These are phyloP conservation scores for Sitophilus oryzae DNA, from an alignment of 1,140 invertebrate genomes.

Conservation along the genomic window DNA sequence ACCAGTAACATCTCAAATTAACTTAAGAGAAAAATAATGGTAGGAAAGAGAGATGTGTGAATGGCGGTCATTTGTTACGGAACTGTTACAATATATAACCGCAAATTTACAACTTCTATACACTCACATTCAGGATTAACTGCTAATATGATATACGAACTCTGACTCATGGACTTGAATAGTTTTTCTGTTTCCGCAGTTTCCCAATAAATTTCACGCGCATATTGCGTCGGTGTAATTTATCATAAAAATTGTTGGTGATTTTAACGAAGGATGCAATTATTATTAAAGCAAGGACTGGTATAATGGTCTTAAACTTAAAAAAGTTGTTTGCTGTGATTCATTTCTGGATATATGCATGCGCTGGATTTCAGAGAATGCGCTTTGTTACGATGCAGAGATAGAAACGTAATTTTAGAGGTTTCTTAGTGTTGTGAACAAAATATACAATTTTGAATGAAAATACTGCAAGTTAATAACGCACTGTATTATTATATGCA, in stretches of 20 bases:
- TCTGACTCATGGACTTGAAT: constrained; percentile 14
- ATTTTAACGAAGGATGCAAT: constrained; percentile 7
- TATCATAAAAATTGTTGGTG: not conserved
- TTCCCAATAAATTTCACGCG: not conserved
- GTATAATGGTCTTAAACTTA: not conserved
- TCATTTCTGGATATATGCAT: not conserved
- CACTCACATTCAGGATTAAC: constrained; percentile 22
- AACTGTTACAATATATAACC: constrained; percentile 23
- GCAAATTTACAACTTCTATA: constrained; percentile 24
- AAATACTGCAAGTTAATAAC: no score
- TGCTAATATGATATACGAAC: constrained; percentile 23
- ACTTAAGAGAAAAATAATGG: constrained; percentile 19
- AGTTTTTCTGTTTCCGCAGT: not conserved
- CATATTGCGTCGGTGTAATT: constrained; percentile 1
- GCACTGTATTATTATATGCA: no score
- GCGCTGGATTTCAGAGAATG: not conserved
- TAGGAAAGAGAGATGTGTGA: constrained; percentile 16
- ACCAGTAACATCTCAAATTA: constrained; percentile 20
- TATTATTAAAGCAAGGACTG: not conserved
- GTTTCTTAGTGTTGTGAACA: no score
- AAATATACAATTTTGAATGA: no score
- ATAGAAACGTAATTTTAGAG: no score
- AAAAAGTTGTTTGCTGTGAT: not conserved
- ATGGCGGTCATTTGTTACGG: constrained; percentile 17
- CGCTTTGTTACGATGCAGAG: no score